Conservation (phyloP, 2,888 invertebrate species). For the Chloroclysta siterata region DNA sequence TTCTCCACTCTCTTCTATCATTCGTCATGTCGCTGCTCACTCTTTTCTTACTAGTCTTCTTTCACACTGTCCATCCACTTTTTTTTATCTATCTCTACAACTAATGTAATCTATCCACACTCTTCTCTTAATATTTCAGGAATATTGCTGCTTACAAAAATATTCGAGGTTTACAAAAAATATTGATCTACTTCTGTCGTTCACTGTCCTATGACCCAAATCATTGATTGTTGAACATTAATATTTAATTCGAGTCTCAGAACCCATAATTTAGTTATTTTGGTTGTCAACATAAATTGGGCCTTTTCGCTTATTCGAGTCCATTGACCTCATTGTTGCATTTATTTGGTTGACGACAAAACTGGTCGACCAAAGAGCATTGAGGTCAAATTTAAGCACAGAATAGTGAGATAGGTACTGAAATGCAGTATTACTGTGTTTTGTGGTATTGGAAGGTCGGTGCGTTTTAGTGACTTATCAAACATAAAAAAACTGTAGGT, state of each 20-base stretch:
- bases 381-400: not conserved
- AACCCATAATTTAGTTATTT: slow-evolving; percentile 7
- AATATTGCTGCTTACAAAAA: no score
- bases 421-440: not conserved
- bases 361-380: slow-evolving; percentile 2
- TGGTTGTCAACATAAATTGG: slow-evolving; percentile 12
- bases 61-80: no score
- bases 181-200: not conserved
- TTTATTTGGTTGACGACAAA: slow-evolving; percentile 11
- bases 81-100: no score
- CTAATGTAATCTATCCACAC: no score
- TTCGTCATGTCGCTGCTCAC: no score
- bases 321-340: slow-evolving; percentile 17
- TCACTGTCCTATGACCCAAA: slow-evolving; percentile 6
- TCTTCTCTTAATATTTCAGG: no score
- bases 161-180: not conserved
- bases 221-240: slow-evolving; percentile 3
- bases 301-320: slow-evolving; percentile 17
- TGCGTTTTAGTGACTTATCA: not conserved
- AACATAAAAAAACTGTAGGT: no score
- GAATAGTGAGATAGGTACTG: not conserved
- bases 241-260: slow-evolving; percentile 15
- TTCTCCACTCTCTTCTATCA: no score
- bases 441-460: not conserved
- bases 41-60: no score